Evolutionary conservation across 1,140 invertebrate genomes (phyloP).

Genomic region (Solenopsis invicta): DNA sequence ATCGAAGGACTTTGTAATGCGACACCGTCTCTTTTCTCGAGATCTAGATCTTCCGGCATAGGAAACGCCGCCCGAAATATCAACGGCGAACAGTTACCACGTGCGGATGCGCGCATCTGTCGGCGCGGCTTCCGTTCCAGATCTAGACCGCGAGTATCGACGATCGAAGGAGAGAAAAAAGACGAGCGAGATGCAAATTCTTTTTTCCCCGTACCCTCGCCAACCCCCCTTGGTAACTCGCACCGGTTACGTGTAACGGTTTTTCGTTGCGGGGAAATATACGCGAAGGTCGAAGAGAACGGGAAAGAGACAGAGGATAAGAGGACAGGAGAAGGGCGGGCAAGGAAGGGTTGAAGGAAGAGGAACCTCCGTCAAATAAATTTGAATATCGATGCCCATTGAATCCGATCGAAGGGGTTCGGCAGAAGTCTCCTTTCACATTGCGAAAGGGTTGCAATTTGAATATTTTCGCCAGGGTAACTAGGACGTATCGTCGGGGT

Average conservation of each 20-base stretch:
- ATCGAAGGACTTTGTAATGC: conserved; percentile 39
- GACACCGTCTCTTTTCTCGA: conserved; percentile 43
- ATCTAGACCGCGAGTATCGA: conserved; percentile 75
- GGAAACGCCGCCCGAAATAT: conserved; percentile 57
- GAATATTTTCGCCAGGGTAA: conserved; percentile 87
- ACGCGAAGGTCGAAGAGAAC: conserved; percentile 55
- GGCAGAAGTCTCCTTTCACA: conserved; percentile 84
- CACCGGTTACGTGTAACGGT: conserved; percentile 81
- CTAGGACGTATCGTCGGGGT: conserved; percentile 81
- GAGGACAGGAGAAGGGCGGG: conserved; percentile 50
- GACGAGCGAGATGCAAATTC: conserved; percentile 85
- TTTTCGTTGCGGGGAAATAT: conserved; percentile 75
- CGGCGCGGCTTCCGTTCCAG: conserved; percentile 83
- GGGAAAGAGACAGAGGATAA: conserved; percentile 60
- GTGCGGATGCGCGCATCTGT: conserved; percentile 80
- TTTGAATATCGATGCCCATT: conserved; percentile 88
- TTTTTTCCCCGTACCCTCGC: conserved; percentile 65
- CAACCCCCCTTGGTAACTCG: conserved; percentile 80
- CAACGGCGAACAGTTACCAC: conserved; percentile 64
- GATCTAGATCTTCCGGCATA: conserved; percentile 35
- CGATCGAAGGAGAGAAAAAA: conserved; percentile 65
- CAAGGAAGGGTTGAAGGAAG: conserved; percentile 65
- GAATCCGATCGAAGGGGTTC: conserved; percentile 86
- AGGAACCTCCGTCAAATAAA: conserved; percentile 85
- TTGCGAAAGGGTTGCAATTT: conserved; percentile 85